Conservation (phyloP, 2,113 vertebrate species). For the Platanista minor region DNA sequence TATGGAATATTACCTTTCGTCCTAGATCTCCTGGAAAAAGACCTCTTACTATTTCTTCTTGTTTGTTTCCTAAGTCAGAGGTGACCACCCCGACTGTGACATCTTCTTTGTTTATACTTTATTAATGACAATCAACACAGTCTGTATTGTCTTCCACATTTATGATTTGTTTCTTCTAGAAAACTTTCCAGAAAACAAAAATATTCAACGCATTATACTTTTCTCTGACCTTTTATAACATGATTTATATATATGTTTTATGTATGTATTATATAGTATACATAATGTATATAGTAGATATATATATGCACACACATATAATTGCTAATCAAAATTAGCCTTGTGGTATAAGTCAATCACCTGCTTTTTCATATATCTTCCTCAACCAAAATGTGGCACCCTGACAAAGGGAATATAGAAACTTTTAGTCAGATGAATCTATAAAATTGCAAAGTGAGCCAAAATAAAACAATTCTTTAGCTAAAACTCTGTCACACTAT, state of each 20-base stretch:
- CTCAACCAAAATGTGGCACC: neutral
- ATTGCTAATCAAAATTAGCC: neutral
- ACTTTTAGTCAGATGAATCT: neutral
- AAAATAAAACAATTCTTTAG: neutral
- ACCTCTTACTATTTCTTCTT: neutral
- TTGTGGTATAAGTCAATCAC: neutral
- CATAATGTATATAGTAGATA: neutral
- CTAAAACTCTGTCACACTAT: neutral
- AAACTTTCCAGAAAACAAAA: neutral
- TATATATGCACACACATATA: too few species aligned
- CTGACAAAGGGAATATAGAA: neutral
- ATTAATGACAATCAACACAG: neutral
- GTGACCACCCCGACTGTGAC: neutral
- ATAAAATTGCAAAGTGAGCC: neutral
- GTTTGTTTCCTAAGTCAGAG: neutral
- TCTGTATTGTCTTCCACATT: neutral
- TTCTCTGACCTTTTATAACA: neutral
- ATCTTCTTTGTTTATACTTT: neutral
- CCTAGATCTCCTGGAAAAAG: neutral
- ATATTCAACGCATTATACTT: neutral
- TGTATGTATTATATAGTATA: neutral
- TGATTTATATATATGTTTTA: neutral
- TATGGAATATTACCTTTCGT: neutral
- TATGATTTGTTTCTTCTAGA: neutral
- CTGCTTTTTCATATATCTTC: neutral